A percentile compares a stretch with the other conserved stretches of the same genome.
Evolutionary conservation across 1,140 invertebrate species (phyloP).

Genomic region (Phthorimaea operculella): DNA sequence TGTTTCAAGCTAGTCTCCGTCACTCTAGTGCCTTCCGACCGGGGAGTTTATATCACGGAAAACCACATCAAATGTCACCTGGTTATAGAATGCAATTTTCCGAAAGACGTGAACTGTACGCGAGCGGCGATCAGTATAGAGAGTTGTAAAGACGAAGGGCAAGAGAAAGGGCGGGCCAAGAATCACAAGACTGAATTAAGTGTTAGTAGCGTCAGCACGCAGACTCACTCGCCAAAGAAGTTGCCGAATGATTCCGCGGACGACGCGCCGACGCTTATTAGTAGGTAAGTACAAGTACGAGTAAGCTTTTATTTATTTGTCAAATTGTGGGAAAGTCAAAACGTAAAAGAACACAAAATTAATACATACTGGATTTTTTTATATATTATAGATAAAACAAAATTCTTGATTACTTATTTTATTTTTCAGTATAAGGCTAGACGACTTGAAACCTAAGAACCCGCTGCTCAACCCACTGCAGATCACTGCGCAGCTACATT

Average conservation of each 20-base stretch:
- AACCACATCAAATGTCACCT: slow-evolving; percentile 71
- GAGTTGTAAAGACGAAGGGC: slow-evolving; percentile 39
- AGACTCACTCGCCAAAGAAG: slow-evolving; percentile 45
- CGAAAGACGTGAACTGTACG: slow-evolving; percentile 68
- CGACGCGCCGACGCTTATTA: slow-evolving; percentile 44
- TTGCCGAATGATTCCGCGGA: slow-evolving; percentile 22
- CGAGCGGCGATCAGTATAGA: slow-evolving; percentile 69
- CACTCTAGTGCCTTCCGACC: slow-evolving; percentile 55
- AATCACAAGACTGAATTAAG: slow-evolving; percentile 66
- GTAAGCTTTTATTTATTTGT: no score
- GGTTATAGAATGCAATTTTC: slow-evolving; percentile 68
- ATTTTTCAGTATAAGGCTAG: slow-evolving; percentile 67
- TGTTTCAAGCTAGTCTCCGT: slow-evolving; percentile 61
- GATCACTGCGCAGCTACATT: slow-evolving; percentile 78
- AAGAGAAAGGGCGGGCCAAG: slow-evolving; percentile 51
- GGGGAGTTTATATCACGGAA: slow-evolving; percentile 67
- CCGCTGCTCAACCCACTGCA: slow-evolving; percentile 71
- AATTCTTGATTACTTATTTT: no score
- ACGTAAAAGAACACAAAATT: no score
- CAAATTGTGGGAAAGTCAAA: no score
- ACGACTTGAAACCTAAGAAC: slow-evolving; percentile 72
- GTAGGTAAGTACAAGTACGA: slow-evolving; percentile 39
- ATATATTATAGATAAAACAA: no score
- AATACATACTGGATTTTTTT: no score
- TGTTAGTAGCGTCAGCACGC: slow-evolving; percentile 50